Evolutionary conservation across 1,140 invertebrate genomes (phyloP), one percentile per base, ranked within the genome.

Genomic region (Camponotus vicinus): DNA sequence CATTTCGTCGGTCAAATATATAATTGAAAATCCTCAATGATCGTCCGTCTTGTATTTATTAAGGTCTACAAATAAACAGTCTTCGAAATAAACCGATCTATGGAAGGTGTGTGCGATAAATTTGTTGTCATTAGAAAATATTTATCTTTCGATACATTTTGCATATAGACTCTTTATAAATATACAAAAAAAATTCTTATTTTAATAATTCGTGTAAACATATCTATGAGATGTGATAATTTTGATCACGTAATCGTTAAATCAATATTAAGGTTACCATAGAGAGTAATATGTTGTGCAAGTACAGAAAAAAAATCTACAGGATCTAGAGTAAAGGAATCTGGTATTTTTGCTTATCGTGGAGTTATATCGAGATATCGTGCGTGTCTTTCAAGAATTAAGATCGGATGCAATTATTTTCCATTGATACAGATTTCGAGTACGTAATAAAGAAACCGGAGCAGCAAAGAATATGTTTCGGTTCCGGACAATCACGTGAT

Each of bases 401-500:
- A 11, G 27, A 76, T 27, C 15, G 8, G 8, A 63, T 66, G 5
- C 13, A 71, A 11, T 13, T 42, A 42, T 80, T 70, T 63, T 73
- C 13, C 27, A 6, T 70, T 34, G 8, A 15, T 55, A 73, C 27
- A 90, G 88, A 49, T 55, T 90, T 90, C 45, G 84, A 93, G 42
- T 93, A 94, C 45, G 70, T 94, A 8, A 80, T 93, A 34, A 57
- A 83, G 64, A 93, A 91, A 64, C 87, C 92, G 77, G 90, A 93
- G 73, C 84, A 86, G n/a, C 89, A 92, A 49, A 93, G 88, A 89
- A 90, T 94, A 92, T 94, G 93, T 80, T 94, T 94, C 67, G 94
- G 94, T 34, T 94, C 93, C 5, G 91, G 90, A 82, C 88, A 87
- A 78, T 13, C 89, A n/a, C 88, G 93, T n/a, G 91, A 93, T 70